These are phyloP conservation scores for Chymomyza caudatula DNA, from an alignment of 2,888 invertebrate species.

Conservation along the genomic window DNA sequence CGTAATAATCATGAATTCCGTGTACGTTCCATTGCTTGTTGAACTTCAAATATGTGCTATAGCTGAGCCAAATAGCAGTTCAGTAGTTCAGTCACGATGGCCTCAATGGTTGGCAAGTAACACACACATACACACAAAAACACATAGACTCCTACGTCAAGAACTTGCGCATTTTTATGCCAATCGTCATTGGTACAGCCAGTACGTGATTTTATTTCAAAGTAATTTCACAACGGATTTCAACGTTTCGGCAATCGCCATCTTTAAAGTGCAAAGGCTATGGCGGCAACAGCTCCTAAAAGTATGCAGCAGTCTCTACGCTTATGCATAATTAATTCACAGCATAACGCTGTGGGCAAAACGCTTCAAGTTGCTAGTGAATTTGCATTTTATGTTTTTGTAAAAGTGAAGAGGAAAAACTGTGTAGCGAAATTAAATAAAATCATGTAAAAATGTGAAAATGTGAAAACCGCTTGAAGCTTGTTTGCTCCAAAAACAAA, in stretches of 20 bases:
- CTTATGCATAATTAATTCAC: constrained; percentile 6
- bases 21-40: neutral
- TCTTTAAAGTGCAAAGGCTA: neutral
- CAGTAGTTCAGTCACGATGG: constrained; percentile 12
- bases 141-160: neutral
- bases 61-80: constrained; percentile 2
- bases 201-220: constrained; percentile 11
- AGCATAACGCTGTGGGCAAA: neutral
- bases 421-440: neutral
- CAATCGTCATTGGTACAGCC: constrained; percentile 16
- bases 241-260: neutral
- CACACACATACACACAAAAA: neutral
- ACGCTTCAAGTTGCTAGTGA: neutral
- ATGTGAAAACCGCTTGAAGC: neutral
- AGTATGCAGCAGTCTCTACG: constrained; percentile 1
- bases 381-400: neutral
- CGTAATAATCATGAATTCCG: neutral
- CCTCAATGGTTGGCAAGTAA: neutral
- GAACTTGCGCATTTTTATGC: constrained; percentile 16
- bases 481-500: neutral
- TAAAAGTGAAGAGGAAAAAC: neutral
- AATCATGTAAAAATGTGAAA: neutral
- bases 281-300: neutral
- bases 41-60: neutral
- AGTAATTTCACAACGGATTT: neutral